These are phyloP conservation scores for Forpus xanthops DNA, from an alignment of 2,797 vertebrate genomes.

Conservation along the genomic window DNA sequence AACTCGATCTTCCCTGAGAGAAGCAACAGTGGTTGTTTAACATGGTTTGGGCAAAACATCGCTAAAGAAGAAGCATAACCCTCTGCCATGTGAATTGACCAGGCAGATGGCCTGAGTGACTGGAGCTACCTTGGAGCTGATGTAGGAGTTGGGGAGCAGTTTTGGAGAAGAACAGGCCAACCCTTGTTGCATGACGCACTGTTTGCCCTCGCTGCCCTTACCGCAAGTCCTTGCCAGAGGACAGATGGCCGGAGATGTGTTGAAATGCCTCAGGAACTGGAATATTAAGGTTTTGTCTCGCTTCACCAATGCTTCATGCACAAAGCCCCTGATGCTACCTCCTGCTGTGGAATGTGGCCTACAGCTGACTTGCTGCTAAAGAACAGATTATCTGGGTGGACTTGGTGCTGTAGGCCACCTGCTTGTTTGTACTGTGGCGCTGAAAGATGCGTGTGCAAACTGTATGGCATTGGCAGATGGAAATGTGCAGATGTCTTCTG, in stretches of 20 bases:
- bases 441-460: neutral
- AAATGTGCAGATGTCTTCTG: neutral
- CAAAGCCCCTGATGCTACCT: neutral
- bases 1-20: neutral
- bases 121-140: neutral
- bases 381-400: neutral
- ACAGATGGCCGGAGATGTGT: constrained; percentile 28
- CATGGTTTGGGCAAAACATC: neutral
- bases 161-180: neutral
- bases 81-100: neutral
- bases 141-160: neutral
- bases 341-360: neutral
- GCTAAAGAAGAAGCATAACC: neutral
- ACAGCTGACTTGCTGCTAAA: neutral
- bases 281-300: constrained; percentile 17
- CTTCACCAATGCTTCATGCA: neutral
- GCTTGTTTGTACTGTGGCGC: neutral
- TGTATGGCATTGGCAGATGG: neutral
- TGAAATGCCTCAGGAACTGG: constrained; percentile 29
- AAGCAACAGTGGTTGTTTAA: neutral
- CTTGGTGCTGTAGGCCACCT: constrained; percentile 4
- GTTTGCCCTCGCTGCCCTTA: neutral
- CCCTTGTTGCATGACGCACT: neutral
- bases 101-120: neutral
- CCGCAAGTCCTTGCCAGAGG: neutral